Base-by-base conservation (phyloP, 2,888 invertebrate genomes). In the Laspeyria flexula region DNA sequence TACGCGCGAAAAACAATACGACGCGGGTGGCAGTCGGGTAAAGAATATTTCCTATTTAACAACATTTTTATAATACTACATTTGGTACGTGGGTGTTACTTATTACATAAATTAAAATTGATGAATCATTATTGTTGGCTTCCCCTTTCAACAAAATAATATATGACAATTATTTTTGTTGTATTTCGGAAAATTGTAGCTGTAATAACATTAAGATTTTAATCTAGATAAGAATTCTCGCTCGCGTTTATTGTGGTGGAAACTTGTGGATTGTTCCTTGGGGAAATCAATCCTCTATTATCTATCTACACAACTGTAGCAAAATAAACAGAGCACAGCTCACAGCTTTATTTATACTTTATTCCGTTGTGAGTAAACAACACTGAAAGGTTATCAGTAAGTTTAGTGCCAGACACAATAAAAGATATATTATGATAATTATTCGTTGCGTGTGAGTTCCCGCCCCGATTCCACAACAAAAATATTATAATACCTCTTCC, bases 121-220 rank as follows among this genome's bases (percentile, higher is more conserved):
- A n/a, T n/a, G n/a, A n/a, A n/a, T n/a, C 5, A 21, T 21, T 21
- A 4, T 25, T 25, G 25, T 7, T 7, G 9, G 7, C 25, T 7
- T 25, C 9, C 25, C 9, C 25, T 25, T 25, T 25, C 4, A 25
- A n/a, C n/a, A n/a, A n/a, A n/a, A n/a, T n/a, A n/a, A 25, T 1
- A 25, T 25, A 6, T 25, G 3, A 25, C 7, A 7, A 7, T 7
- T 23, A 16, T 4, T 18, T 27, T 55, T 6, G 27, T 25, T 43
- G 30, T 35, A 41, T 70, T 65, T 50, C 43, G 37, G 54, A 57
- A 69, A 77, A 77, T 68, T 64, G 48, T 56, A 53, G 43, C 55
- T 63, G 21, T 72, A 73, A 77, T 79, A 79, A 62, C 72, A 71
- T 75, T 65, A 60, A 83, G 85, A 87, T 89, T 84, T 75, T 76